Evolutionary conservation across 2,113 vertebrate species (phyloP), one percentile per base, ranked within the genome.

Genomic region (Herpetotheres cachinnans): DNA sequence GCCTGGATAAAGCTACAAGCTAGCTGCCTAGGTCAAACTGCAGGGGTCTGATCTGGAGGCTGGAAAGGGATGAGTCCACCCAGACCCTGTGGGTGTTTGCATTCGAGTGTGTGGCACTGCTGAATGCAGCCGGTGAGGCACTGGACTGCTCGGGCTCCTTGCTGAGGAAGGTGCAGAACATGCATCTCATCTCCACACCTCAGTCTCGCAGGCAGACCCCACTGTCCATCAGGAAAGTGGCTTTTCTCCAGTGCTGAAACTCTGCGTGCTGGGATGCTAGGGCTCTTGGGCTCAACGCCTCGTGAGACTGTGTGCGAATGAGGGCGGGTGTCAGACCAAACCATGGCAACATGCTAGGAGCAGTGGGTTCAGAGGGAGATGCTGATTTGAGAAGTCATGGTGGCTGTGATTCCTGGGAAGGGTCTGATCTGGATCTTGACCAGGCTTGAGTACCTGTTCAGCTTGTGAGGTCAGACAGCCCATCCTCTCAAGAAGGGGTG

Each of bases 121-220:
- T 61, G 82, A 42, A 21, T 0, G 0, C 20, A 54, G 47, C 16
- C 0, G 0, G 15, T 19, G 85, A 54, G 40, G 63, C 49, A 19
- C 62, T 2, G 2, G 34, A 2, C 16, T n/a, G 49, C 74, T 89
- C 14, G 3, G 11, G 54, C 34, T 71, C n/a, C 32, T 50, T 34
- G 44, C n/a, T 42, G 40, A 49, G 71, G 49, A 91, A 84, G 52
- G 47, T 46, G 65, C 72, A 71, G 55, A 78, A 38, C 62, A 26
- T 6, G 11, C n/a, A 30, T 30, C 58, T 66, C 49, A n/a, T n/a
- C 52, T 50, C 59, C 40, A 40, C 47, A 10, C 21, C 42, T 83
- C 84, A 0, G 0, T 38, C 30, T 58, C 8, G 1, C 52, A 55
- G 92, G 52, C 24, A 40, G 26, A 36, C 81, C 71, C 40, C 5